Percentiles rank a stretch among this genome's conserved stretches.
Evolutionary conservation across 2,113 vertebrate species (phyloP).

Genomic region (Epinephelus cyanopodus): DNA sequence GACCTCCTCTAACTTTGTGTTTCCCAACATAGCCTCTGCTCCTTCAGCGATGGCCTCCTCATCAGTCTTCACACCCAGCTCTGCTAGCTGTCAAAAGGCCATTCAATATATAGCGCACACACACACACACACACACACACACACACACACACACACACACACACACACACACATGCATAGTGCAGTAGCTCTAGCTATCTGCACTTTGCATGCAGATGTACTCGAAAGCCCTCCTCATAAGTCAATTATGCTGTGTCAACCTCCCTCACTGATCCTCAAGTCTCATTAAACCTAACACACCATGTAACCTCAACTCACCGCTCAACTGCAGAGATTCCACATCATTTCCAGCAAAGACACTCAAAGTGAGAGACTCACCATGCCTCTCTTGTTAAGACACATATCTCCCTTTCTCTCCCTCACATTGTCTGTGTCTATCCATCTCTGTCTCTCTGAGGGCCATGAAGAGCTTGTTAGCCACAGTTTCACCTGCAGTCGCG

Average conservation of each 20-base stretch:
- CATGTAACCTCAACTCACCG: slow-evolving; percentile 52
- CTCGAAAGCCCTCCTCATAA: slow-evolving; percentile 27
- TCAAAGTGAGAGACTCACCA: slow-evolving; percentile 1
- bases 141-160: neutral
- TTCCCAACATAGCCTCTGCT: slow-evolving; percentile 61
- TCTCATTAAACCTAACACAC: slow-evolving; percentile 55
- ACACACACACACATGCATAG: neutral
- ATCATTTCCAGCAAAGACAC: slow-evolving; percentile 42
- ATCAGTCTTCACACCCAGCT: slow-evolving; percentile 32
- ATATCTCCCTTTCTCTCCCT: neutral
- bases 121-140: no score
- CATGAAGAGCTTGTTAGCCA: slow-evolving; percentile 30
- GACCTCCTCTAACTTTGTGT: slow-evolving; percentile 39
- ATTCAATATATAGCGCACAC: neutral
- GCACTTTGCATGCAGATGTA: slow-evolving; percentile 29
- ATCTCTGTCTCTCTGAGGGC: neutral
- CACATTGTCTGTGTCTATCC: slow-evolving; percentile 9
- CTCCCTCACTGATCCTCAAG: slow-evolving; percentile 53
- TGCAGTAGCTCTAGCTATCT: slow-evolving; percentile 9
- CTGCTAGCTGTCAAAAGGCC: slow-evolving; percentile 49
- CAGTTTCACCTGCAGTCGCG: slow-evolving; percentile 45
- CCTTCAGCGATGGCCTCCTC: slow-evolving; percentile 40
- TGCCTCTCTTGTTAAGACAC: neutral
- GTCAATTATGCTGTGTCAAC: slow-evolving; percentile 57
- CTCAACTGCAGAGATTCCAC: slow-evolving; percentile 47